phyloP scores from a whole-genome alignment of 2,888 invertebrate species.

The Geotrupes spiniger region DNA sequence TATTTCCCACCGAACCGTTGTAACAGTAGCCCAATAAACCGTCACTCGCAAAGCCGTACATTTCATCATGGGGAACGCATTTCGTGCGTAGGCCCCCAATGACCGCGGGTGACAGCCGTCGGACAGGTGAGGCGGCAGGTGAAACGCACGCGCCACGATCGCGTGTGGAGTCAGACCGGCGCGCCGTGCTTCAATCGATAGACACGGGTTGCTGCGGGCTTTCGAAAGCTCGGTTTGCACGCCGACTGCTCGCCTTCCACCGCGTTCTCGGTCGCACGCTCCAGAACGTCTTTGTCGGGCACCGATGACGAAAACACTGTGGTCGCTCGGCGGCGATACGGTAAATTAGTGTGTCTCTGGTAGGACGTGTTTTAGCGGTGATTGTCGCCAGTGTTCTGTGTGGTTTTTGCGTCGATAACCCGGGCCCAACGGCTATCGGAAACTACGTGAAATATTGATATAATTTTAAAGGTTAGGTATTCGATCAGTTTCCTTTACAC shows the following conservation, averaged over 20 bases:
- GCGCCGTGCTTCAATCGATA: conserved; percentile 40
- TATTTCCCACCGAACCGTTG: too few species aligned
- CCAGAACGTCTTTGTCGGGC: conserved; percentile 6
- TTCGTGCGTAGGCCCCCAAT: too few species aligned
- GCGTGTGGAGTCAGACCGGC: conserved; percentile 50
- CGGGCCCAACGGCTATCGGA: not conserved
- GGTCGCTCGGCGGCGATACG: not conserved
- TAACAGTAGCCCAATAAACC: too few species aligned
- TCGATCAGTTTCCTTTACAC: conserved; percentile 11
- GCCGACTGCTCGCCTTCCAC: conserved; percentile 40
- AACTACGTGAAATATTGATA: too few species aligned
- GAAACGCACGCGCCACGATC: conserved; percentile 52
- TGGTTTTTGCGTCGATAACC: not conserved
- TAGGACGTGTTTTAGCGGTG: conserved; percentile 5
- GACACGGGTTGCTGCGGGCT: conserved; percentile 21
- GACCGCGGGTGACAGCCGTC: conserved; percentile 8
- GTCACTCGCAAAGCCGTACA: too few species aligned
- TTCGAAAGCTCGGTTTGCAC: conserved; percentile 43
- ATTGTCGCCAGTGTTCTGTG: conserved; percentile 14
- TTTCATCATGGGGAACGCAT: too few species aligned
- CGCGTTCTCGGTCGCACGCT: conserved; percentile 28
- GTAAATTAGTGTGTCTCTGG: conserved; percentile 9
- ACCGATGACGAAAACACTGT: not conserved
- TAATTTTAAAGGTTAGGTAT: conserved; percentile 19
- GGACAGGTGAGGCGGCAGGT: conserved; percentile 34